phyloP scores from a whole-genome alignment of 2,113 vertebrate species.

The Eonycteris spelaea region DNA sequence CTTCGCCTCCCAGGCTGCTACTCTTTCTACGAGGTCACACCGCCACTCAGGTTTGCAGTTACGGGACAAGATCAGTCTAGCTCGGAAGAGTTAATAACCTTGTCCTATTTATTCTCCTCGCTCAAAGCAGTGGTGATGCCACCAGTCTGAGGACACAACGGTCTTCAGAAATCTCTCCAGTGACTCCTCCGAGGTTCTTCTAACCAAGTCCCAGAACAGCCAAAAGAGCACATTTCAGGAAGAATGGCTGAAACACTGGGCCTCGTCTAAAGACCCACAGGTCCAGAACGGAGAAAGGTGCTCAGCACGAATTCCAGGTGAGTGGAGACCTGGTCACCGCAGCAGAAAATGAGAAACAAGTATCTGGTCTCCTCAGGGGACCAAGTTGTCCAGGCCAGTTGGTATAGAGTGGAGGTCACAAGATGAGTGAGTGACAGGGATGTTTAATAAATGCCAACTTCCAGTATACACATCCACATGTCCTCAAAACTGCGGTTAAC shows the following conservation, averaged over 20 bases:
- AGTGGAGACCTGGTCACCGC: background rate
- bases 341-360: background rate
- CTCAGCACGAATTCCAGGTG: background rate
- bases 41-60: accelerated
- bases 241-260: background rate
- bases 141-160: background rate
- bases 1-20: background rate
- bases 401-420: too few species aligned
- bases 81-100: background rate
- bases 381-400: background rate
- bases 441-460: background rate
- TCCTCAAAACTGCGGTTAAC: background rate
- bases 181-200: background rate
- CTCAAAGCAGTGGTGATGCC: background rate
- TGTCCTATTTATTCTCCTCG: background rate
- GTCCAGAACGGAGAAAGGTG: background rate
- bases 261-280: background rate
- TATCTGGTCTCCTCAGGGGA: background rate
- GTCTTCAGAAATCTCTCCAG: background rate
- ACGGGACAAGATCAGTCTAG: background rate
- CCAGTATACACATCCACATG: background rate
- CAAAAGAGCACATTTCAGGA: background rate
- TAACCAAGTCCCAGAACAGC: background rate
- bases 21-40: background rate
- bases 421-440: background rate